A percentile compares a stretch with the other conserved stretches of the same genome.
phyloP scores from a whole-genome alignment of 2,888 invertebrate species.

The Mactromeris polynyma region DNA sequence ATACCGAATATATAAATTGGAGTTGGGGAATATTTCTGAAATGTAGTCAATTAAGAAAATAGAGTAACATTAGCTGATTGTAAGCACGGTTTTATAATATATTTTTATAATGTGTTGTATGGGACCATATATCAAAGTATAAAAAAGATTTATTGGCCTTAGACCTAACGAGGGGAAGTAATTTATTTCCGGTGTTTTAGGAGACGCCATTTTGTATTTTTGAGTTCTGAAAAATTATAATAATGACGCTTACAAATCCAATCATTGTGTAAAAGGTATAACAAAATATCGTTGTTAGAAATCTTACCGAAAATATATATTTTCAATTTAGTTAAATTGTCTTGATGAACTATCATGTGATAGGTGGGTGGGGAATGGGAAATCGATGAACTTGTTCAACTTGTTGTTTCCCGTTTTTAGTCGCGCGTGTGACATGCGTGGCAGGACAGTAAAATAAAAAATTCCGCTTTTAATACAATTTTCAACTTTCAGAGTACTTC shows the following conservation, averaged over 20 bases:
- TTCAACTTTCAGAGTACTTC: no score
- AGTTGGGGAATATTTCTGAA: no score
- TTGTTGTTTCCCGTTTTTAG: background rate
- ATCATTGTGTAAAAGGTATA: background rate
- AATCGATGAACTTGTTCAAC: background rate
- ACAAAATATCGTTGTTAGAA: background rate
- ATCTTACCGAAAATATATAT: background rate
- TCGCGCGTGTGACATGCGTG: background rate
- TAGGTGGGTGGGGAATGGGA: constrained; percentile 2
- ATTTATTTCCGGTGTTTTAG: background rate
- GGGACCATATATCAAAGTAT: no score
- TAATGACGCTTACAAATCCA: background rate
- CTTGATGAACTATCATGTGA: background rate
- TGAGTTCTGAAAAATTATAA: constrained; percentile 1
- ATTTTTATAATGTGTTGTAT: no score
- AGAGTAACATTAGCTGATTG: no score
- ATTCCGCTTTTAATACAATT: no score
- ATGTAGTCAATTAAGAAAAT: no score
- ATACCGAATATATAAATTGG: no score
- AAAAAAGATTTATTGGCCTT: background rate
- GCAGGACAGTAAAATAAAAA: no score
- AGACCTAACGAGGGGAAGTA: background rate
- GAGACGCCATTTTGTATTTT: background rate
- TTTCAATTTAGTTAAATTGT: background rate
- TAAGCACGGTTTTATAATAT: no score